A percentile compares a stretch with the other conserved stretches of the same genome.
Conservation (phyloP, 2,113 vertebrate genomes). For the Callithrix jacchus region DNA sequence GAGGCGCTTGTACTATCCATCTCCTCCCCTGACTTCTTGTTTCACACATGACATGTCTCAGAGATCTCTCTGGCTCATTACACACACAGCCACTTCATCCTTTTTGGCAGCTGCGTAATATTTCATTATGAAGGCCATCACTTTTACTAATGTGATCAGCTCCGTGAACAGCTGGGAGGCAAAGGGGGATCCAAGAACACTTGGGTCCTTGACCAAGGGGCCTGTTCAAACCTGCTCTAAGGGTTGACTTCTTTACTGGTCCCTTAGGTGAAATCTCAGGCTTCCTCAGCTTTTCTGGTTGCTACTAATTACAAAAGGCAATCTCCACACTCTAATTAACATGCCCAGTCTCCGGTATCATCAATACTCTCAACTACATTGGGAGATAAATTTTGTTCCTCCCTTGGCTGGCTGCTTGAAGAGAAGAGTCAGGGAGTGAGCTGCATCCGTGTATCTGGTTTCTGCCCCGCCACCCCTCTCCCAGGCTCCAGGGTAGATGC, state of each 20-base stretch:
- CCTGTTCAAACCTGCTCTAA: background rate
- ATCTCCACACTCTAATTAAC: rapidly evolving
- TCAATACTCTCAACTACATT: rapidly evolving
- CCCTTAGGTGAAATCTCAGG: background rate
- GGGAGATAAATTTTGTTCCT: background rate
- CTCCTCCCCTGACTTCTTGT: background rate
- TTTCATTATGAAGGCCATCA: background rate
- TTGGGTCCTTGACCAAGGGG: rapidly evolving
- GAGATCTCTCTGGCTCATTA: background rate
- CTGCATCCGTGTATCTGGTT: rapidly evolving
- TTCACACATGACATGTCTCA: rapidly evolving
- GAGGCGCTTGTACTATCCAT: rapidly evolving
- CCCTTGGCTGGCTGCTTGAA: rapidly evolving
- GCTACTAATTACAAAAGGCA: background rate
- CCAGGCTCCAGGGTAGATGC: background rate
- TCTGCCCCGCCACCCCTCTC: rapidly evolving
- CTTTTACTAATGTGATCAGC: background rate
- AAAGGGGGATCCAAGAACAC: rapidly evolving
- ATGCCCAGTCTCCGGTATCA: background rate
- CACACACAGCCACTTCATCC: rapidly evolving
- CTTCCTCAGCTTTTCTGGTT: background rate
- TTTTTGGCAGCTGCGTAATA: background rate
- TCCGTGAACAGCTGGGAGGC: background rate
- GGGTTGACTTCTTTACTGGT: background rate
- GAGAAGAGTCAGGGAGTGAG: background rate